A percentile compares a stretch with the other conserved stretches of the same genome.
phyloP scores from a whole-genome alignment of 1,140 invertebrate species.

The Dinoponera quadriceps region DNA sequence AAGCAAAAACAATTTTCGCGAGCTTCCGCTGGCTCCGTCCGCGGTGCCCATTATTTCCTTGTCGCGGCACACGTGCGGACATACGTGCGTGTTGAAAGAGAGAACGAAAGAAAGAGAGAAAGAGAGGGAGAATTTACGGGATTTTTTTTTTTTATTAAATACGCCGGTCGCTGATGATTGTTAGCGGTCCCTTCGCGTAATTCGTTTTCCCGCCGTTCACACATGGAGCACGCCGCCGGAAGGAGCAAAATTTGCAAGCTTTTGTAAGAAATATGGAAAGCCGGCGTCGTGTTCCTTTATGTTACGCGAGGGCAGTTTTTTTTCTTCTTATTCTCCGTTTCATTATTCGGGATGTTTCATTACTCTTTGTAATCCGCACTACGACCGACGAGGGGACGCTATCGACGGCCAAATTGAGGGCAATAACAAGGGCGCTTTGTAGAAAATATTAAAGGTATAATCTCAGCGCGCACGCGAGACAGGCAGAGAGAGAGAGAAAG shows the following conservation, averaged over 20 bases:
- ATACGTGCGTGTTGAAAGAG: slow-evolving; percentile 30
- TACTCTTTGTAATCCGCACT: slow-evolving; percentile 45
- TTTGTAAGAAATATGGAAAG: slow-evolving; percentile 43
- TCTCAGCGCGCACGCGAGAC: neutral
- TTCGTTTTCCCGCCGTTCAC: slow-evolving; percentile 27
- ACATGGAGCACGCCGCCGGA: neutral
- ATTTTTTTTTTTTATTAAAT: slow-evolving; percentile 46
- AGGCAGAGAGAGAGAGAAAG: neutral
- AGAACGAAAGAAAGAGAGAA: neutral
- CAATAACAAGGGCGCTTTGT: slow-evolving; percentile 53
- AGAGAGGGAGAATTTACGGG: slow-evolving; percentile 1
- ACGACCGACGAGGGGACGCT: slow-evolving; percentile 6
- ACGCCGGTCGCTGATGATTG: neutral
- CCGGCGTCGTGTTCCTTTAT: slow-evolving; percentile 42
- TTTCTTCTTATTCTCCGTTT: slow-evolving; percentile 32
- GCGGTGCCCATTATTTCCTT: slow-evolving; percentile 40
- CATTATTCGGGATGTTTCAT: slow-evolving; percentile 55
- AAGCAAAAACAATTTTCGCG: slow-evolving; percentile 49
- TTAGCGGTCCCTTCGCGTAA: slow-evolving; percentile 10
- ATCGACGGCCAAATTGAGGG: slow-evolving; percentile 48
- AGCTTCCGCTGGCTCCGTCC: neutral
- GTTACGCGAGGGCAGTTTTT: neutral
- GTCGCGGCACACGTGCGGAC: slow-evolving; percentile 11
- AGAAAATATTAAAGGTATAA: slow-evolving; percentile 54
- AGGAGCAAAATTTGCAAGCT: slow-evolving; percentile 20